Base-by-base conservation (phyloP, 2,888 invertebrate genomes). In the Branchipolynoe longqiensis region DNA sequence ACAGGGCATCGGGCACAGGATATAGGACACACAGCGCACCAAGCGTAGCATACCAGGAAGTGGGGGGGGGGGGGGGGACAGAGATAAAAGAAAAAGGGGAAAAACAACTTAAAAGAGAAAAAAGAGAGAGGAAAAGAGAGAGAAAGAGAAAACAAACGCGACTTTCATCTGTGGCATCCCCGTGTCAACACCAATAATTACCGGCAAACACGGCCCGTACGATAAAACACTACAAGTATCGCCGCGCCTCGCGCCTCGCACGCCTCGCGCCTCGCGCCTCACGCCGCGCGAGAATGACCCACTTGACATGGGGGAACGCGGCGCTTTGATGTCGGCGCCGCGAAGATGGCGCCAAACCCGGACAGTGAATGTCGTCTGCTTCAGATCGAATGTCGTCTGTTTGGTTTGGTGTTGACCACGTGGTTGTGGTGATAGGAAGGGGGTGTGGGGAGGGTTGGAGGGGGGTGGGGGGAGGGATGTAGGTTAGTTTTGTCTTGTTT, bases 211-310 rank as follows among this genome's bases (percentile, higher is more conserved):
- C 12, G 69, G 36, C 6, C 36, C 38, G 14, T 14, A n/a, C 69
- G 69, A 69, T 69, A 69, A 69, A 69, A 69, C 69, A 69, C 36
- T 69, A 69, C 33, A 69, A 69, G n/a, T n/a, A n/a, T 38, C 69
- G 14, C 36, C n/a, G 36, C 69, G 38, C 12, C 69, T 69, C 69
- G 33, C 69, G 69, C 69, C 69, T 38, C 69, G 38, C 69, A 38
- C 38, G 69, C 33, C 69, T 38, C 33, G 36, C 69, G 62, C n/a
- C n/a, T n/a, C n/a, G n/a, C n/a, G n/a, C n/a, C n/a, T n/a, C n/a
- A n/a, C n/a, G n/a, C n/a, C n/a, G n/a, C 8, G 69, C 38, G 69
- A 69, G 69, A 69, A 69, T 12, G 69, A 33, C 69, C 69, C 69
- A 69, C 69, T 69, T 69, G 69, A 69, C 69, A 33, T 18, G 33